Evolutionary conservation across 2,888 invertebrate genomes (phyloP).

Genomic region (Cheilosia vernalis): DNA sequence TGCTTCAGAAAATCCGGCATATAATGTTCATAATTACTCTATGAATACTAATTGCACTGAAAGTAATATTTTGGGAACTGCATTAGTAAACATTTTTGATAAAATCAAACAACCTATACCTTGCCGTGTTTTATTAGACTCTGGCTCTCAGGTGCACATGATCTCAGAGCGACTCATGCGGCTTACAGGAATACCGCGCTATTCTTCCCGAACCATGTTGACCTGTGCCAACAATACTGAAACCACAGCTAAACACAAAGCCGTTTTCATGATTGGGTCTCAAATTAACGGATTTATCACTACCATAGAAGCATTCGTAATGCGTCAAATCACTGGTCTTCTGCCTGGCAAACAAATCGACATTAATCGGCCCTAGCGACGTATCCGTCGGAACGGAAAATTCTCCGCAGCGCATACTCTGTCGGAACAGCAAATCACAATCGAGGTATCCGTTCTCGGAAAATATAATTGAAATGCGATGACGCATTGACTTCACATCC

Average conservation of each 20-base stretch:
- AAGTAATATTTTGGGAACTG: no score
- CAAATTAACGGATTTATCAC: slow-evolving; percentile 18
- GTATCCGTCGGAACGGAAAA: no score
- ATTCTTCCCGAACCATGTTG: background rate
- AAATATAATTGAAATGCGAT: no score
- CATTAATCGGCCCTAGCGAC: no score
- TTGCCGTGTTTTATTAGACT: slow-evolving; percentile 39
- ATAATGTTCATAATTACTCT: no score
- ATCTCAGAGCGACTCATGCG: slow-evolving; percentile 24
- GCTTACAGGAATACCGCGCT: background rate
- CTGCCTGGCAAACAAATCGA: slow-evolving; percentile 43
- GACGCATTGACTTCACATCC: no score
- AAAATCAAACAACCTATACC: slow-evolving; percentile 13
- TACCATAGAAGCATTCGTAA: slow-evolving; percentile 45
- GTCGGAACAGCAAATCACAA: no score
- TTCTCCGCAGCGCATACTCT: no score
- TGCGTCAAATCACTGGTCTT: slow-evolving; percentile 43
- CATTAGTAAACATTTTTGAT: slow-evolving; percentile 12
- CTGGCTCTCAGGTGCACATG: slow-evolving; percentile 33
- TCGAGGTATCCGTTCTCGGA: no score
- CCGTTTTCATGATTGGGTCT: slow-evolving; percentile 13
- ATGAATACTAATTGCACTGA: background rate
- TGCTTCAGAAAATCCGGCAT: no score
- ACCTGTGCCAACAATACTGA: slow-evolving; percentile 11
- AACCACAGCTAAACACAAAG: slow-evolving; percentile 20